Conservation (phyloP, 2,797 vertebrate species). For the Limnodromus scolopaceus region DNA sequence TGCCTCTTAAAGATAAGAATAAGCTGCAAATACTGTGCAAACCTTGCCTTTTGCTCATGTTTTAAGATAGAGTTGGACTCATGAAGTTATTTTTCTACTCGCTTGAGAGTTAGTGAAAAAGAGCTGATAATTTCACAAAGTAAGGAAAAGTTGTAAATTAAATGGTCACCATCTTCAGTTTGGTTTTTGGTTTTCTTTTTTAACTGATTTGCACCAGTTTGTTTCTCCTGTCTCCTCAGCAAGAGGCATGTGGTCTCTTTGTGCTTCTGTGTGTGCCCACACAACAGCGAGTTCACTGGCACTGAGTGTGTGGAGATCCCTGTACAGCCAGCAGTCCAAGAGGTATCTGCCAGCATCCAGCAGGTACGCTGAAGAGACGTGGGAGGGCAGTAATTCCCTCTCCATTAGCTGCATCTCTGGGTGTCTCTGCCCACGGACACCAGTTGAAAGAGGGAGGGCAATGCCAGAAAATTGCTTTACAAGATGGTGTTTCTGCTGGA, state of each 20-base stretch:
- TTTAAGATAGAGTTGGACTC: background rate
- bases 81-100: background rate
- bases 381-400: background rate
- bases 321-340: background rate
- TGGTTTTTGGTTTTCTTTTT: background rate
- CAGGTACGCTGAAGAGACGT: fast-evolving
- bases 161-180: background rate
- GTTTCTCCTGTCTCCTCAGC: background rate
- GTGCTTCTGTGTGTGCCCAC: background rate
- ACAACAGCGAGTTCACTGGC: background rate
- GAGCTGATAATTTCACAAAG: background rate
- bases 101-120: background rate
- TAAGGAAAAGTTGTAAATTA: background rate
- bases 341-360: background rate
- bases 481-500: background rate
- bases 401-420: background rate
- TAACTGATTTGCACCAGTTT: background rate
- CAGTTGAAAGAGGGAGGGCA: background rate
- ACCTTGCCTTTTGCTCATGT: background rate
- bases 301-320: background rate
- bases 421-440: background rate
- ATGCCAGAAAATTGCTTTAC: background rate
- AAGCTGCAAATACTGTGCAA: background rate
- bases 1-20: background rate
- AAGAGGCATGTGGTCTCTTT: background rate